A percentile compares a stretch with the other conserved stretches of the same genome.
phyloP scores from a whole-genome alignment of 2,797 vertebrate species.

The Helicolenus hilgendorfi region DNA sequence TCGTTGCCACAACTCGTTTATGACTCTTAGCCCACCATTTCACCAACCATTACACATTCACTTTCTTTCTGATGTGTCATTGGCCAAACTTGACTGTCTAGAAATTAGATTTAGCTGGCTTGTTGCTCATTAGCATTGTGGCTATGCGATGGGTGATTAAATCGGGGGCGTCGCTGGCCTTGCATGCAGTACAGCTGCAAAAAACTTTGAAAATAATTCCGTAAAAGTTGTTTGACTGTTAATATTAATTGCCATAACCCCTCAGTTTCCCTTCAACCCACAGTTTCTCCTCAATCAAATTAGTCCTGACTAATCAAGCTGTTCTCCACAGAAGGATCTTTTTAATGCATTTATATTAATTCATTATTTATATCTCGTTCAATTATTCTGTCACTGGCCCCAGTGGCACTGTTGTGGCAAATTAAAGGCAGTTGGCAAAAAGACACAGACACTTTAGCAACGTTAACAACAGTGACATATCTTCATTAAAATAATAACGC shows the following conservation, averaged over 20 bases:
- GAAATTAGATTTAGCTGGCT: slow-evolving; percentile 35
- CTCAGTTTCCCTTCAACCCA: not conserved
- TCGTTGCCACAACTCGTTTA: slow-evolving; percentile 36
- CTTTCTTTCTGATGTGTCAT: slow-evolving; percentile 13
- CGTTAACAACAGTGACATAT: slow-evolving; percentile 61
- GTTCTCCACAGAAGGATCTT: slow-evolving; percentile 25
- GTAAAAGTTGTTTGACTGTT: slow-evolving; percentile 51
- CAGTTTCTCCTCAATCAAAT: slow-evolving; percentile 59
- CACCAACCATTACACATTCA: slow-evolving; percentile 24
- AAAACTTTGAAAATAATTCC: slow-evolving; percentile 34
- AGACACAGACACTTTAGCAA: slow-evolving; percentile 22
- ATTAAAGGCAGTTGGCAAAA: slow-evolving; percentile 71
- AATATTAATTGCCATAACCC: slow-evolving; percentile 53
- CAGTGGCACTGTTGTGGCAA: slow-evolving; percentile 55
- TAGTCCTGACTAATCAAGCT: slow-evolving; percentile 65
- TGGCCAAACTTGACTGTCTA: slow-evolving; percentile 28
- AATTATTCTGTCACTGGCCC: slow-evolving; percentile 69
- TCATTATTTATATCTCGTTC: slow-evolving; percentile 73
- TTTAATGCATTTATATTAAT: slow-evolving; percentile 75
- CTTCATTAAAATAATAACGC: slow-evolving; percentile 80
- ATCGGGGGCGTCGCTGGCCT: slow-evolving; percentile 10
- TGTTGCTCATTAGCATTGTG: slow-evolving; percentile 56
- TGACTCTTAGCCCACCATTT: slow-evolving; percentile 25
- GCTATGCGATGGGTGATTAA: slow-evolving; percentile 47
- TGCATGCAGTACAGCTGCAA: slow-evolving; percentile 19